Percentiles rank a stretch among this genome's conserved stretches.
phyloP scores from a whole-genome alignment of 2,888 invertebrate genomes.

The Drosophila peninsularis region DNA sequence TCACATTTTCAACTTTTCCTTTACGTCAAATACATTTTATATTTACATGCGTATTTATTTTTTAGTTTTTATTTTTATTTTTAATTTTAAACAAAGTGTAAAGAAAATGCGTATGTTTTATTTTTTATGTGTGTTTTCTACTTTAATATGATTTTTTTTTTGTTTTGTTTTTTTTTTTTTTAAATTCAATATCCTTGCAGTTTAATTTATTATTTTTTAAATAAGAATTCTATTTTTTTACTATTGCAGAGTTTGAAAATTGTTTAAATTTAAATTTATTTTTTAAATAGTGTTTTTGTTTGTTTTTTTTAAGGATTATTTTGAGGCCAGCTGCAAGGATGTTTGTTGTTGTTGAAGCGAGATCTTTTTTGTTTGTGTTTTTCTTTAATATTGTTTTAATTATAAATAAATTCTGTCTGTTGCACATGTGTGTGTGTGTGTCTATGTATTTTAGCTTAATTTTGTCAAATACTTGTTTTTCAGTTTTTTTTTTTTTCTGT shows the following conservation, averaged over 20 bases:
- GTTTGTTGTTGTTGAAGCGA: slow-evolving; percentile 23
- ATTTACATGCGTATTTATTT: slow-evolving; percentile 3
- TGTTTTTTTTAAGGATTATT: not conserved
- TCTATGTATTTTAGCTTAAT: slow-evolving; percentile 46
- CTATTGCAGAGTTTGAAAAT: too few species aligned
- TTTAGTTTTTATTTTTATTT: not conserved
- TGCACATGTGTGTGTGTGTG: slow-evolving; percentile 30
- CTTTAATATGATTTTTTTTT: slow-evolving; percentile 22
- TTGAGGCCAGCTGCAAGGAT: slow-evolving; percentile 24
- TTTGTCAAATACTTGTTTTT: slow-evolving; percentile 43
- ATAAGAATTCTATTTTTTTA: not conserved
- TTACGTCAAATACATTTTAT: slow-evolving; percentile 34
- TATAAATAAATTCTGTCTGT: slow-evolving; percentile 44
- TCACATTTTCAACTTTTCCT: slow-evolving; percentile 59
- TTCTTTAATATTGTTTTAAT: slow-evolving; percentile 16
- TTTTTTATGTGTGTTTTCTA: slow-evolving; percentile 23
- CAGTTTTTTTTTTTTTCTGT: not conserved
- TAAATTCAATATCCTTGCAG: slow-evolving; percentile 37
- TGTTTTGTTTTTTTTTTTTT: slow-evolving; percentile 6
- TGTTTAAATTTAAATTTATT: too few species aligned
- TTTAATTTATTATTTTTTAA: not conserved
- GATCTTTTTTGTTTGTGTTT: slow-evolving; percentile 37
- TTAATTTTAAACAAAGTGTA: slow-evolving; percentile 4
- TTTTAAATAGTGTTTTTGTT: slow-evolving; percentile 3
- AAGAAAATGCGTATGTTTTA: slow-evolving; percentile 31